A percentile compares a stretch with the other conserved stretches of the same genome.
Evolutionary conservation across 2,888 invertebrate species (phyloP).

Genomic region (Pollenia griseotomentosa): DNA sequence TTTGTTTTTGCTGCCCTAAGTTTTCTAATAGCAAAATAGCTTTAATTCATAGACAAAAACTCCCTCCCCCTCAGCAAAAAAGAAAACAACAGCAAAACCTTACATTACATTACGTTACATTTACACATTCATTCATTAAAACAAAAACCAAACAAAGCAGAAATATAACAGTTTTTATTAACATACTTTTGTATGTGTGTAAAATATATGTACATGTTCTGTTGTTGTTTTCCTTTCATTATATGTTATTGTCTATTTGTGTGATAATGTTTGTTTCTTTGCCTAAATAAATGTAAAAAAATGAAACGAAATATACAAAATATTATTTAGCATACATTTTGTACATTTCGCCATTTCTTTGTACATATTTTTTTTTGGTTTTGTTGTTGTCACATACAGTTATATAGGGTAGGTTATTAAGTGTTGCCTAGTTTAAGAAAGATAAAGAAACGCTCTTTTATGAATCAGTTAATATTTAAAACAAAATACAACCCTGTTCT

Average conservation of each 20-base stretch:
- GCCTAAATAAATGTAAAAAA: slow-evolving; percentile 2
- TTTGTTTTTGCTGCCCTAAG: not conserved
- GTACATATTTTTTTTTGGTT: not conserved
- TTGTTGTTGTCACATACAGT: not conserved
- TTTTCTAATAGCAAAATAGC: not conserved
- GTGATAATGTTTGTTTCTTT: not conserved
- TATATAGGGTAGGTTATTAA: too few species aligned
- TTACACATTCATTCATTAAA: slow-evolving; percentile 19
- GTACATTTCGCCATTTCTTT: slow-evolving; percentile 54
- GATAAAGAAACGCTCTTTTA: too few species aligned
- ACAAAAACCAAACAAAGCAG: slow-evolving; percentile 1
- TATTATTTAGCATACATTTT: slow-evolving; percentile 2
- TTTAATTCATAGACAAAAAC: slow-evolving; percentile 43
- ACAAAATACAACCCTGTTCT: too few species aligned
- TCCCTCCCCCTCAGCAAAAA: not conserved
- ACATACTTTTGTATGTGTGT: slow-evolving; percentile 2
- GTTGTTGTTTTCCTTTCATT: not conserved
- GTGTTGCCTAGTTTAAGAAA: too few species aligned
- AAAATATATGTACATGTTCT: not conserved
- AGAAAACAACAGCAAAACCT: slow-evolving; percentile 11
- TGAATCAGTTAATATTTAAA: too few species aligned
- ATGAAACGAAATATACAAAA: too few species aligned
- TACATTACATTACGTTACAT: slow-evolving; percentile 19
- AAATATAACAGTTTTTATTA: not conserved
- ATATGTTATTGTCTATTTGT: slow-evolving; percentile 15